Percentiles rank a stretch among this genome's conserved stretches.
Evolutionary conservation across 2,113 vertebrate species (phyloP).

Genomic region (Echinops telfairi): DNA sequence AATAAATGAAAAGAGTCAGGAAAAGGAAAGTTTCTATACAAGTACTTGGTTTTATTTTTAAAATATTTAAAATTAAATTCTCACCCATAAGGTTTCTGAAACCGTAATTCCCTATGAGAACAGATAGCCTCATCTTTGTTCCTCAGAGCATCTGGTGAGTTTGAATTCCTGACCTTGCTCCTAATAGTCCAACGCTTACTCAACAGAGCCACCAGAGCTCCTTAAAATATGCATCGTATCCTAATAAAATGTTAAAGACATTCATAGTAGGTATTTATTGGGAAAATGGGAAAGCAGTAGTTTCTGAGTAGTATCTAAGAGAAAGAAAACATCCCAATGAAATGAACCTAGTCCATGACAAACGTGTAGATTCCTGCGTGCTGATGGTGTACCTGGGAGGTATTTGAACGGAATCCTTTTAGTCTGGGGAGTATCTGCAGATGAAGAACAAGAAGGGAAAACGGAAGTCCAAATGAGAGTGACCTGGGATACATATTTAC

Average conservation of each 20-base stretch:
- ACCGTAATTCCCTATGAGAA: not conserved
- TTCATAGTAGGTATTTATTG: not conserved
- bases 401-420: not conserved
- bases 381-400: not conserved
- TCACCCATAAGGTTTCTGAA: not conserved
- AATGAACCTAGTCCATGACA: not conserved
- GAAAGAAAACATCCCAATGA: not conserved
- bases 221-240: too few species aligned
- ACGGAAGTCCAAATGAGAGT: not conserved
- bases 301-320: not conserved
- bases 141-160: not conserved
- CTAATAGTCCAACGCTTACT: too few species aligned
- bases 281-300: not conserved
- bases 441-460: not conserved
- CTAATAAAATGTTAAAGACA: too few species aligned
- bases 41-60: too few species aligned
- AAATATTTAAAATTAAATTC: too few species aligned
- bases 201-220: too few species aligned
- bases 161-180: not conserved
- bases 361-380: not conserved
- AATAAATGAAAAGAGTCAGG: conserved; percentile 12
- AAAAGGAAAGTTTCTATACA: not conserved
- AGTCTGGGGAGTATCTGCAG: not conserved
- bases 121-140: not conserved
- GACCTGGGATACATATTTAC: not conserved